Conservation (phyloP, 2,797 vertebrate genomes). For the Anolis apletophallus region DNA sequence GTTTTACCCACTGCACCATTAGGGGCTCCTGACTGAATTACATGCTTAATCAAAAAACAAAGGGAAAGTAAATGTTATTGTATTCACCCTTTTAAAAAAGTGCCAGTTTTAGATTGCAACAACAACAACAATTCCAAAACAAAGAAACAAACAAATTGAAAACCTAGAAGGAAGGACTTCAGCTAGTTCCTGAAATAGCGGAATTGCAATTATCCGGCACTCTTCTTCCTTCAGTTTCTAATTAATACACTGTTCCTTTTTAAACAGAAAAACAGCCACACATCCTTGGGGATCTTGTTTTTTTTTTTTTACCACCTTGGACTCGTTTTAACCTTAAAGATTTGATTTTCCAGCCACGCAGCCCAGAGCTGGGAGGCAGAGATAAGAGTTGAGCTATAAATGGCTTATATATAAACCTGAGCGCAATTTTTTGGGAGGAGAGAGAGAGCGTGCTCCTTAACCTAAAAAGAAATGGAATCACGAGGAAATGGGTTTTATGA, state of each 20-base stretch:
- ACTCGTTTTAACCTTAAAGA: not conserved
- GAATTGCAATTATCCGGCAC: conserved; percentile 53
- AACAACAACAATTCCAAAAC: no score
- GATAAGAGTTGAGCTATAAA: not conserved
- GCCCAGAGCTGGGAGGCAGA: not conserved
- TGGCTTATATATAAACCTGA: not conserved
- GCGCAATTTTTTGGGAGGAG: no score
- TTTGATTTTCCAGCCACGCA: not conserved
- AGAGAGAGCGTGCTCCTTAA: not conserved
- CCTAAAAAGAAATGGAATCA: no score
- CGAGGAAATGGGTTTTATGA: no score
- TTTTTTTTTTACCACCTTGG: rapidly evolving
- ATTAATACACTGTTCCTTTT: conserved; percentile 32
- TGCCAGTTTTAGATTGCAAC: not conserved
- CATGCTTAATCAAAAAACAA: no score
- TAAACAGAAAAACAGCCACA: not conserved
- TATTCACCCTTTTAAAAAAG: not conserved
- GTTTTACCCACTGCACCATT: no score
- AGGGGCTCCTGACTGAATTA: no score
- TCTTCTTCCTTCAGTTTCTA: conserved; percentile 37
- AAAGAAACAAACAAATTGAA: no score
- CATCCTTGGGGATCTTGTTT: not conserved
- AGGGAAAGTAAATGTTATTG: no score
- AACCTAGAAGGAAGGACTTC: not conserved
- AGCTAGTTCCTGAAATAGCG: conserved; percentile 16